Base-by-base conservation (phyloP, 2,113 vertebrate species). In the Osmerus mordax region DNA sequence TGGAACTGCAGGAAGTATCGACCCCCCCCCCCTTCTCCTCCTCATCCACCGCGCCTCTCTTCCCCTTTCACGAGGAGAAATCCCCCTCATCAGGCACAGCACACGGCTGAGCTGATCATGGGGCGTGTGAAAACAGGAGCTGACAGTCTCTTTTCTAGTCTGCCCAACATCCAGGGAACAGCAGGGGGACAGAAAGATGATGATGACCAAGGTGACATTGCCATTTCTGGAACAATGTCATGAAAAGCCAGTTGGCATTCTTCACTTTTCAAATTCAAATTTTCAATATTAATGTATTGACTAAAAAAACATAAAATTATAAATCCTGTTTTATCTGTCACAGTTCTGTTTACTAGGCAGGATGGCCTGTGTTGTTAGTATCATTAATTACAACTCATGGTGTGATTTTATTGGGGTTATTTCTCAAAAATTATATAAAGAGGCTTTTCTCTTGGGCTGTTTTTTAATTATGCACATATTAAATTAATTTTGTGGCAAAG, bases 1-100 rank as follows among this genome's bases (percentile, higher is more conserved):
- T 79, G 14, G 32, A 77, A 83, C 77, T 79, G 83, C 79, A 79
- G 66, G 28, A 53, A 12, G 47, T 79, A 90, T 87, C 67, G 85
- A 90, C 85, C 73, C 65, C 36, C 18, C 59, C 21, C 21, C 21
- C 21, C 21, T 3, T 32, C 18, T 23, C 53, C 52, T 15, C 51
- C 64, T 32, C 23, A 52, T 63, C 47, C 21, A 3, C 41, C 32
- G 15, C 55, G 29, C 65, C 65, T 47, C 51, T 78, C 72, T 12
- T 54, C 15, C 66, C 1, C 52, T 18, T 19, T 59, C 47, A 68
- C 15, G 36, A 25, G 63, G 70, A 69, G 67, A 67, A 28, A 58
- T 41, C 14, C 58, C 69, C 56, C 21, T 70, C 32, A 60, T 61
- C 56, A 25, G 19, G 11, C 54, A 15, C 58, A 28, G 11, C 54